Conservation (phyloP, 2,888 invertebrate species). For the Diarsia brunnea region DNA sequence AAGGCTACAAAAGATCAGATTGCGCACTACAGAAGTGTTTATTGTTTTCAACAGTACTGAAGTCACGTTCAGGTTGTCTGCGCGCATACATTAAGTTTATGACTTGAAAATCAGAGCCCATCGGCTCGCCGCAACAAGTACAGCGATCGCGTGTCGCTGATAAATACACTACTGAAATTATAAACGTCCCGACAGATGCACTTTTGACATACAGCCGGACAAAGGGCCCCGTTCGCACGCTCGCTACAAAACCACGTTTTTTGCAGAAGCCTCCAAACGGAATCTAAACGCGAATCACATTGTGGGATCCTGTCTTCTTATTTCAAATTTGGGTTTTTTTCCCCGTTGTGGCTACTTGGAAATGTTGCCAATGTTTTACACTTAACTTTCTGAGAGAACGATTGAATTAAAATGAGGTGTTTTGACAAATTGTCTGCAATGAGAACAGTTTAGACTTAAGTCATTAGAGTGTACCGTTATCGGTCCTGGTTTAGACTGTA, state of each 20-base stretch:
- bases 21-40: conserved; percentile 7
- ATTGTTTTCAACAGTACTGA: conserved; percentile 22
- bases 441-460: conserved; percentile 46
- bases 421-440: conserved; percentile 45
- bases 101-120: conserved; percentile 38
- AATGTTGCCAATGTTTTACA: conserved; percentile 65
- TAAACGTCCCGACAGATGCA: conserved; percentile 84
- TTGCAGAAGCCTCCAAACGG: conserved; percentile 82
- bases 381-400: conserved; percentile 61
- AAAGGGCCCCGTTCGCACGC: conserved; percentile 87
- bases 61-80: conserved; percentile 31
- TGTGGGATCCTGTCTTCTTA: conserved; percentile 80
- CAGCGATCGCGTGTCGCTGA: conserved; percentile 55
- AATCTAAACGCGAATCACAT: conserved; percentile 85
- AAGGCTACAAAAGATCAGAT: neutral
- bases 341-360: conserved; percentile 58
- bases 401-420: conserved; percentile 62
- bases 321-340: conserved; percentile 66
- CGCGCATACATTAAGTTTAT: conserved; percentile 40
- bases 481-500: neutral
- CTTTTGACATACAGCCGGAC: conserved; percentile 81
- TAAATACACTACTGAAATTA: conserved; percentile 77
- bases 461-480: conserved; percentile 51
- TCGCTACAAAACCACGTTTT: conserved; percentile 81
- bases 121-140: conserved; percentile 35